Percentiles rank a stretch among this genome's conserved stretches.
Evolutionary conservation across 2,113 vertebrate genomes (phyloP).

Genomic region (Macrotis lagotis): DNA sequence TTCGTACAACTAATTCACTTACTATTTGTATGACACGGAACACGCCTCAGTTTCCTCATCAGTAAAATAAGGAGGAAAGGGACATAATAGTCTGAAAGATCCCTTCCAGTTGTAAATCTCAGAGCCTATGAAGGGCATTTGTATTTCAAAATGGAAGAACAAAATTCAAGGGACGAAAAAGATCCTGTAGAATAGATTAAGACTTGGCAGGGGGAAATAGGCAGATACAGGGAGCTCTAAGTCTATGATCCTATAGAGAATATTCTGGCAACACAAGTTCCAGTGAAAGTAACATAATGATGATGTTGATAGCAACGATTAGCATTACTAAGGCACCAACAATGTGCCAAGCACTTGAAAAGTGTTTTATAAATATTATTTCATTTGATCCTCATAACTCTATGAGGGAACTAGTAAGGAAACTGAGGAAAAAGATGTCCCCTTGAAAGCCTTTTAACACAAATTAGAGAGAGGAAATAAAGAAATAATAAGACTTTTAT

Average conservation of each 20-base stretch:
- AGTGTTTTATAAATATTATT: background rate
- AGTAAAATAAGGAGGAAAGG: too few relatives aligned
- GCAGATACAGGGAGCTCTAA: background rate
- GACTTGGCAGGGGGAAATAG: background rate
- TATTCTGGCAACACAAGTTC: background rate
- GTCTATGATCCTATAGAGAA: background rate
- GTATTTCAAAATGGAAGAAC: background rate
- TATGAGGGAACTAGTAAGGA: background rate
- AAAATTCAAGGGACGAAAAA: background rate
- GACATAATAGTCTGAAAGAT: too few relatives aligned
- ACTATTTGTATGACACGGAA: too few relatives aligned
- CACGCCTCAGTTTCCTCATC: too few relatives aligned
- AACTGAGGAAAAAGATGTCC: background rate
- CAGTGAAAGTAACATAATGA: background rate
- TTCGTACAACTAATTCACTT: background rate
- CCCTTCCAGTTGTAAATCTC: background rate
- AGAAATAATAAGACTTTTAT: background rate
- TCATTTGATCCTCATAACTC: background rate
- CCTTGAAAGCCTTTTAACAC: background rate
- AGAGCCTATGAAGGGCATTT: background rate
- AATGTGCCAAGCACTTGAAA: background rate
- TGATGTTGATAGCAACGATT: background rate
- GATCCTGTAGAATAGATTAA: background rate
- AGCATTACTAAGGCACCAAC: background rate
- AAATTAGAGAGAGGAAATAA: background rate